Conservation (phyloP, 2,113 vertebrate genomes). For the Carassius gibelio region DNA sequence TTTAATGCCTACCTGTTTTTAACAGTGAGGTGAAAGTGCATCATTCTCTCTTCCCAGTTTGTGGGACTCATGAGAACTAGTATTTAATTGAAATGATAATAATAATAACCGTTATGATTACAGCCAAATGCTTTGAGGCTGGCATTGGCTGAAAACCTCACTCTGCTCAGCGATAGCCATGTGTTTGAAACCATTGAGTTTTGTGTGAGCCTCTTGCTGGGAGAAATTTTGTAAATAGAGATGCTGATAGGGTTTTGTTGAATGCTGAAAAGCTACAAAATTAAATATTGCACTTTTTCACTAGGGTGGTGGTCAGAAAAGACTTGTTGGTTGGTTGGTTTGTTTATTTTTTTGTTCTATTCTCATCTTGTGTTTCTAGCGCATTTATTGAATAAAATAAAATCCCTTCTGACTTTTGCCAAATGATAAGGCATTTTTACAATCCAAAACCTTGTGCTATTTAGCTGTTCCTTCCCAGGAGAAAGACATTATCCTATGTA, state of each 20-base stretch:
- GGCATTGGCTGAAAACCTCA: not conserved
- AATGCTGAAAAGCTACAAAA: conserved; percentile 26
- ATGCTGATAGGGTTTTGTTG: conserved; percentile 6
- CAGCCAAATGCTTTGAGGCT: not conserved
- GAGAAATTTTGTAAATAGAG: not conserved
- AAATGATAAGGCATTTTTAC: not conserved
- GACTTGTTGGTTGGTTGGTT: not conserved
- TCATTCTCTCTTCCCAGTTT: not conserved
- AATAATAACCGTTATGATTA: not conserved
- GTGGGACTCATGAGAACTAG: not conserved
- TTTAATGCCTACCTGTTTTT: not conserved
- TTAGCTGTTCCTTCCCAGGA: not conserved
- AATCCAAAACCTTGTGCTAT: conserved; percentile 8
- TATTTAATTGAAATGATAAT: not conserved
- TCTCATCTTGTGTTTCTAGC: not conserved
- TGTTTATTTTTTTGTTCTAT: not conserved
- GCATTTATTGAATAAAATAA: conserved; percentile 9
- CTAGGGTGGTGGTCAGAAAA: conserved; percentile 15
- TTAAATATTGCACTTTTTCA: conserved; percentile 51
- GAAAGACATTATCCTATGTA: not conserved
- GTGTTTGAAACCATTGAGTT: not conserved
- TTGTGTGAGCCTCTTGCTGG: not conserved
- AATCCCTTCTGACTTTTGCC: conserved; percentile 17
- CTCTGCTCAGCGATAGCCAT: not conserved
- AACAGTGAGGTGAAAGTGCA: conserved; percentile 17